A percentile compares a stretch with the other conserved stretches of the same genome.
These are phyloP conservation scores for Rhea pennata DNA, from an alignment of 2,113 vertebrate species.

Conservation along the genomic window DNA sequence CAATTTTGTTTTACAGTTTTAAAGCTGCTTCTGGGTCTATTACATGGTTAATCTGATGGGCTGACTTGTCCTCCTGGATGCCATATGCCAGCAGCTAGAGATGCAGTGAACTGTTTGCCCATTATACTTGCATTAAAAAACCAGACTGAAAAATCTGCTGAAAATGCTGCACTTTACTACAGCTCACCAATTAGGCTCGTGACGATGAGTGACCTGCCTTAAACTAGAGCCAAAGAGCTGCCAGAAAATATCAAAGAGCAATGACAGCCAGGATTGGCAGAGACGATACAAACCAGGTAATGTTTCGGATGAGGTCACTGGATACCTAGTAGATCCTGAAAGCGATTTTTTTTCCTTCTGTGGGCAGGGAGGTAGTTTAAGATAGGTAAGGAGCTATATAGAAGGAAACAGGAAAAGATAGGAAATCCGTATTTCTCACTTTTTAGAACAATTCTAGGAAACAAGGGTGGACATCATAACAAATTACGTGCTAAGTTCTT, in stretches of 20 bases:
- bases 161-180: background rate
- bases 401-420: background rate
- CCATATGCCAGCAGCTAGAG: slow-evolving; percentile 73
- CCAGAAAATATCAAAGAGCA: background rate
- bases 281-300: background rate
- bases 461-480: background rate
- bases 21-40: slow-evolving; percentile 75
- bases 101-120: slow-evolving; percentile 63
- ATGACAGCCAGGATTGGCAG: background rate
- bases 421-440: background rate
- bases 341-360: background rate
- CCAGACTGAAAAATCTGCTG: slow-evolving; percentile 55
- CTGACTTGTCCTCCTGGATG: slow-evolving; percentile 71
- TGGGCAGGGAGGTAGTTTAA: background rate
- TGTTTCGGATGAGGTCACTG: background rate
- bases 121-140: slow-evolving; percentile 62
- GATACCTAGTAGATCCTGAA: background rate
- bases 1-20: slow-evolving; percentile 78
- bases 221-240: background rate
- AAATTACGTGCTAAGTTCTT: background rate
- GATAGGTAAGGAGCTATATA: background rate
- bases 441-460: background rate
- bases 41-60: slow-evolving; percentile 79
- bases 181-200: slow-evolving; percentile 5
- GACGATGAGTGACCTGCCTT: background rate